These are phyloP conservation scores for Diarsia dahlii DNA, from an alignment of 2,888 invertebrate species.

Conservation along the genomic window DNA sequence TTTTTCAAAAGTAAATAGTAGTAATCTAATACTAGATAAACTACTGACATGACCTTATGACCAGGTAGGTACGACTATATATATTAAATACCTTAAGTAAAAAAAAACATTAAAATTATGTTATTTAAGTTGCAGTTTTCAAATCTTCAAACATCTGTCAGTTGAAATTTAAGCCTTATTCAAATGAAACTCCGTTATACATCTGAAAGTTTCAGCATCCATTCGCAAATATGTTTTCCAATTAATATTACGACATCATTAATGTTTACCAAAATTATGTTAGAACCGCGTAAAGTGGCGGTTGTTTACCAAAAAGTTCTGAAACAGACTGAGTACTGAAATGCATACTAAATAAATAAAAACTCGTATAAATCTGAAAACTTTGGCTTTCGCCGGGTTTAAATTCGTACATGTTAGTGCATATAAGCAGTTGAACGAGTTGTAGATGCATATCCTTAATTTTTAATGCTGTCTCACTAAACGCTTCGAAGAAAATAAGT, in stretches of 20 bases:
- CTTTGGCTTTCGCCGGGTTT: slow-evolving; percentile 32
- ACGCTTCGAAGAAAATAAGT: slow-evolving; percentile 8
- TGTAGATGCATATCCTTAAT: slow-evolving; percentile 19
- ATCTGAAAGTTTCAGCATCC: slow-evolving; percentile 5
- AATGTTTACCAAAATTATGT: slow-evolving; percentile 20
- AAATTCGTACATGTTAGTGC: slow-evolving; percentile 13
- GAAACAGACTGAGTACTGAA: slow-evolving; percentile 25
- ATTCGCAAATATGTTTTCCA: slow-evolving; percentile 3
- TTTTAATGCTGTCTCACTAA: slow-evolving; percentile 18
- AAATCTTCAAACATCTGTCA: not conserved
- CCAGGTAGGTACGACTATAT: too few species aligned
- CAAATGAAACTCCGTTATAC: slow-evolving; percentile 10
- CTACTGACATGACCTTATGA: too few species aligned
- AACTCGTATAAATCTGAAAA: slow-evolving; percentile 56
- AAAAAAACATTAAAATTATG: not conserved
- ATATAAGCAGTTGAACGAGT: slow-evolving; percentile 23
- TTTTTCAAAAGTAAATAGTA: not conserved
- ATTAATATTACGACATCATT: not conserved
- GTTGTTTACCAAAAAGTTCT: slow-evolving; percentile 27
- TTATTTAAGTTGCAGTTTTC: not conserved
- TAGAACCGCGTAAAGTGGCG: not conserved
- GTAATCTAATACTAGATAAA: too few species aligned
- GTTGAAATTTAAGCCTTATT: slow-evolving; percentile 2
- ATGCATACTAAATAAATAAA: slow-evolving; percentile 52
- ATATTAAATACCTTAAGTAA: too few species aligned